Base-by-base conservation (phyloP, 2,888 invertebrate species). In the Axea sp. region DNA sequence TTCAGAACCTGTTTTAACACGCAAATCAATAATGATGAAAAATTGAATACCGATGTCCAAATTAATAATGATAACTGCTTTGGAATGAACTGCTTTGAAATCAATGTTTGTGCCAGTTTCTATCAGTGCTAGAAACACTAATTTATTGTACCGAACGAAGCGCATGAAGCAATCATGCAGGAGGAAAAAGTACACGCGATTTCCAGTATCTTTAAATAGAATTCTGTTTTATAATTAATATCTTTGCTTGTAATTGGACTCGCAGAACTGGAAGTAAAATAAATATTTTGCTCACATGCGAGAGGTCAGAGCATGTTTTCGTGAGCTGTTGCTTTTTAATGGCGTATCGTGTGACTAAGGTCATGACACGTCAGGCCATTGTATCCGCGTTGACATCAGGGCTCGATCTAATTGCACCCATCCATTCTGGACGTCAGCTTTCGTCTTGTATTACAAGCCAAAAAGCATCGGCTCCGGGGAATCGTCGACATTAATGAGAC, bases 401-500 rank as follows among this genome's bases (percentile, higher is more conserved):
- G 33, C 53, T 35, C 57, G 51, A 39, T 53, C 69, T 69, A 69
- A 69, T 69, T 65, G 65, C 33, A 43, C 43, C 59, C 37, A 60
- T 69, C 64, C 69, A 57, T 69, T 69, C 19, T 49, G 43, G 14
- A 62, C 55, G 59, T 65, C 53, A 57, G 26, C 69, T 28, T 15
- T 53, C 65, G 53, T 59, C 51, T 68, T 74, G 45, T 59, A 59
- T 69, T 69, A 49, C 65, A 53, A 69, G 59, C 64, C 41, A 45
- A 74, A 74, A 65, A 73, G 59, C 37, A 3, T 24, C n/a, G 17
- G 7, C 33, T 24, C 11, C 62, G 28, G 55, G 67, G 67, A 47
- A 41, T n/a, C 30, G 37, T 19, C 69, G 59, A 74, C 73, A 39
- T 73, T 74, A 74, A 69, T 64, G 74, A 69, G 69, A 69, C 73